Evolutionary conservation across 2,113 vertebrate species (phyloP), one percentile per base, ranked within the genome.

Genomic region (Grallaria varia): DNA sequence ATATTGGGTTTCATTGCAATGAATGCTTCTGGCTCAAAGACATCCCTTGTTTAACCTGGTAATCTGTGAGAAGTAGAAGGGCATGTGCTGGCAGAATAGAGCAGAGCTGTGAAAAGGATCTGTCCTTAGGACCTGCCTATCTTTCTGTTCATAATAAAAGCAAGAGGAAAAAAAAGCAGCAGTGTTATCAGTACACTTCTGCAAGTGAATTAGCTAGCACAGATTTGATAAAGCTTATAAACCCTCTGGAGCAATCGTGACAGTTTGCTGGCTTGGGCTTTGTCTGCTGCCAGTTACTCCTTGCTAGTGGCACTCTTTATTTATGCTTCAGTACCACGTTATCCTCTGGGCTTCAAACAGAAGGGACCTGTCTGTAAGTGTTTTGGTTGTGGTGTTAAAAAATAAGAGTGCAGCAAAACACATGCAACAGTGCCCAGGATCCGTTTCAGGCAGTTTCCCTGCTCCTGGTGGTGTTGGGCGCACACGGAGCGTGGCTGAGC

Each of bases 181-280:
- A 87, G 90, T 93, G 98, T 99, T 99, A 98, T 98, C 98, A 98
- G 98, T 96, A 96, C 97, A 98, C 98, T 98, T 98, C 97, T 97
- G 97, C 98, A 98, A 98, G 98, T 98, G 98, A 99, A 99, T 99
- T 99, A 99, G 98, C 98, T 97, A 97, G 97, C 97, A 97, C 98
- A 97, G 97, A 98, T 98, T 98, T 98, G 98, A 99, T 98, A 99
- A 98, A 98, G 97, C 97, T 98, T 97, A 97, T 97, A 98, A 98
- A 97, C 97, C 97, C 97, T 98, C 98, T 95, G 96, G 97, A 98
- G 97, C 96, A 95, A 96, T 94, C 28, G 90, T 98, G 98, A 98
- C 98, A 98, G 98, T 97, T 98, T 97, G 94, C 91, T 97, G 94
- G 89, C 95, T 96, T 80, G 97, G 97, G 97, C 97, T 98, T 98